Conservation (phyloP, 2,113 vertebrate species). For the Calonectris borealis region DNA sequence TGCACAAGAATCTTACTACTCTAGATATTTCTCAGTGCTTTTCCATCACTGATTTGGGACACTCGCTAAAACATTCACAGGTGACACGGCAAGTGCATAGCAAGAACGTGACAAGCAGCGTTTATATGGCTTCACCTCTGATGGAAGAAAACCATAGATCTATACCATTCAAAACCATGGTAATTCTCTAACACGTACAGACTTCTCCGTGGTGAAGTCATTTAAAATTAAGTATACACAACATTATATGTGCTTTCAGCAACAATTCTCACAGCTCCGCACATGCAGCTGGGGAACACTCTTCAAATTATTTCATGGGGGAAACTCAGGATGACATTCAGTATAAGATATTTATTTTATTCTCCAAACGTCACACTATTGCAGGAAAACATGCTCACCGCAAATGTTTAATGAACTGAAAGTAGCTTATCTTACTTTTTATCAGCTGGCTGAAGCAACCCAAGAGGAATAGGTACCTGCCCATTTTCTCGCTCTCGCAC, state of each 20-base stretch:
- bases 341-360: neutral
- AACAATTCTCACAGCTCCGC: slow-evolving; percentile 15
- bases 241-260: neutral
- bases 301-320: slow-evolving; percentile 35
- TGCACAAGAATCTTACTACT: neutral
- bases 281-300: neutral
- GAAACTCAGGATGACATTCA: slow-evolving; percentile 31
- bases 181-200: neutral
- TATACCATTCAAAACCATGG: neutral
- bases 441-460: neutral
- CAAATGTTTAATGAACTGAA: neutral
- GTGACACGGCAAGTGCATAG: neutral
- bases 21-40: neutral
- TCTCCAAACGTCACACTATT: neutral
- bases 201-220: neutral
- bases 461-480: neutral
- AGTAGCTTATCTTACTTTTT: neutral
- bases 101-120: neutral
- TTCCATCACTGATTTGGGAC: neutral
- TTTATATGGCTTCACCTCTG: neutral
- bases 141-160: neutral
- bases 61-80: neutral
- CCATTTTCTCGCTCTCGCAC: neutral
- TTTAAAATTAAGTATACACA: slow-evolving; percentile 17
- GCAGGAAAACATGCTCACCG: neutral